A percentile compares a stretch with the other conserved stretches of the same genome.
Evolutionary conservation across 1,140 invertebrate species (phyloP).

Genomic region (Alviniconcha marisindica): DNA sequence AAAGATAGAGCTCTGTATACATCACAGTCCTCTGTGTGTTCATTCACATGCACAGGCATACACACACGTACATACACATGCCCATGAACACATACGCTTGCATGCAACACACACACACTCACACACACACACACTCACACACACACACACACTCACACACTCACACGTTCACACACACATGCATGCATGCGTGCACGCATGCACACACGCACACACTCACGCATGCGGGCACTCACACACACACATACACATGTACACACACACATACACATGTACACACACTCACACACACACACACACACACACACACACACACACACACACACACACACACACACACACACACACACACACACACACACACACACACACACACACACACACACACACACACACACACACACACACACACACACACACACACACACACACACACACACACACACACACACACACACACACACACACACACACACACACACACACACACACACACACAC

Average conservation of each 20-base stretch:
- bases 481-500: too few species aligned
- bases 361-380: too few species aligned
- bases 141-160: slow-evolving; percentile 3
- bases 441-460: too few species aligned
- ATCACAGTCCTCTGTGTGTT: too few species aligned
- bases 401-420: too few species aligned
- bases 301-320: slow-evolving; percentile 6
- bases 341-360: not conserved
- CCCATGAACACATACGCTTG: not conserved
- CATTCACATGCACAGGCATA: not conserved
- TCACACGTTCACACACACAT: not conserved
- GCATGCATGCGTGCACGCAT: not conserved
- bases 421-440: too few species aligned
- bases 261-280: not conserved
- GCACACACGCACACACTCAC: not conserved
- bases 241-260: not conserved
- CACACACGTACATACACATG: not conserved
- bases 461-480: too few species aligned
- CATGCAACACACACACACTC: not conserved
- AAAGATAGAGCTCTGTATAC: too few species aligned
- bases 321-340: not conserved
- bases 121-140: not conserved
- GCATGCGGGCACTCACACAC: not conserved
- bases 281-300: slow-evolving; percentile 1
- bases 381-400: too few species aligned